Percentiles rank a stretch among this genome's conserved stretches.
Evolutionary conservation across 2,797 vertebrate genomes (phyloP).

Genomic region (Emys orbicularis): DNA sequence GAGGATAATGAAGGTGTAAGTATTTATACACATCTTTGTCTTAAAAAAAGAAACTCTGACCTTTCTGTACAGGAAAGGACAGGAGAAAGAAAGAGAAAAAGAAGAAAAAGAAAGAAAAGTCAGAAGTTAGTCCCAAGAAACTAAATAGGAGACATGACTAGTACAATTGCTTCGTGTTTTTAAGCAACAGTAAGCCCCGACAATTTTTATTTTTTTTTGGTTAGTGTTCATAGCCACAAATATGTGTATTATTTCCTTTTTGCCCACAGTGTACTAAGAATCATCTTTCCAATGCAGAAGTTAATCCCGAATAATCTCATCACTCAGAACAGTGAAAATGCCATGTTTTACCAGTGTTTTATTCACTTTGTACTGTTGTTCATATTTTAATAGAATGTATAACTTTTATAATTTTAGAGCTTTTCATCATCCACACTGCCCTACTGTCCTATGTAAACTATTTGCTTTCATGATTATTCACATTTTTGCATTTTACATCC

Average conservation of each 20-base stretch:
- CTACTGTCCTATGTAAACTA: background rate
- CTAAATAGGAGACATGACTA: constrained; percentile 51
- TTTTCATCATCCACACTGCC: background rate
- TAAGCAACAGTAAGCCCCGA: constrained; percentile 72
- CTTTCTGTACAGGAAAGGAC: constrained; percentile 11
- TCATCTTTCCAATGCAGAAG: constrained; percentile 77
- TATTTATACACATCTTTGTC: background rate
- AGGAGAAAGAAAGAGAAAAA: background rate
- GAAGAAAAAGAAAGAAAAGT: constrained; percentile 28
- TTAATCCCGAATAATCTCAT: constrained; percentile 79
- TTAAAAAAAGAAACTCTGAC: constrained; percentile 20
- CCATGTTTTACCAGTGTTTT: constrained; percentile 52
- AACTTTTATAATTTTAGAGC: background rate
- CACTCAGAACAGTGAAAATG: constrained; percentile 72
- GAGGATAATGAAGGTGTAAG: background rate
- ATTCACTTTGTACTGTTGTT: constrained; percentile 40
- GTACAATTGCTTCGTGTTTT: constrained; percentile 41
- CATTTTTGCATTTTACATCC: background rate
- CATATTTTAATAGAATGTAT: background rate
- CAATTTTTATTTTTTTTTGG: constrained; percentile 68
- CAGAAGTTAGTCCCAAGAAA: constrained; percentile 47
- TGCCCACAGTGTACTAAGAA: constrained; percentile 80
- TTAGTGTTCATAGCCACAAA: constrained; percentile 81
- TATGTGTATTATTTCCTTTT: constrained; percentile 84
- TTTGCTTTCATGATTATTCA: background rate